Percentiles rank a stretch among this genome's conserved stretches.
phyloP scores from a whole-genome alignment of 1,140 invertebrate species.

The Parapsyche elsis region DNA sequence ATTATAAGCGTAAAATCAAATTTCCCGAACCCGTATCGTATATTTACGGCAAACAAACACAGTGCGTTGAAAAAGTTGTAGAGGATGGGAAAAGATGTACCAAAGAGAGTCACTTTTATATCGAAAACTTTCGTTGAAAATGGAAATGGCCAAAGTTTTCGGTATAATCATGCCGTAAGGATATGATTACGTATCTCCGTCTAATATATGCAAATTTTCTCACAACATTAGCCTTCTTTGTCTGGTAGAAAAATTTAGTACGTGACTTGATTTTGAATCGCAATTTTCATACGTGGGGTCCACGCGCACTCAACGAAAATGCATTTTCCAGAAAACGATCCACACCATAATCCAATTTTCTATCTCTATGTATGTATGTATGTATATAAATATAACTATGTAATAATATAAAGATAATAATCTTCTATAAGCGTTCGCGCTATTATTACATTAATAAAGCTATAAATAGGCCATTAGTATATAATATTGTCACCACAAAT shows the following conservation, averaged over 20 bases:
- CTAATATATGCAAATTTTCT: constrained; percentile 24
- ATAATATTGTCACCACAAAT: too few relatives aligned
- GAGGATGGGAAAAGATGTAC: background rate
- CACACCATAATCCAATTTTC: background rate
- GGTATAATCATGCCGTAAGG: background rate
- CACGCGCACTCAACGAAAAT: background rate
- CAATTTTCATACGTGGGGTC: background rate
- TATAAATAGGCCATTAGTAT: too few relatives aligned
- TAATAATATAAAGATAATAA: too few relatives aligned
- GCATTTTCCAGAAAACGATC: background rate
- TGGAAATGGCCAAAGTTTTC: background rate
- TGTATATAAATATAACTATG: too few relatives aligned
- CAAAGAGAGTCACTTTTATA: background rate
- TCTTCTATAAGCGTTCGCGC: too few relatives aligned
- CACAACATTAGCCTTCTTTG: background rate
- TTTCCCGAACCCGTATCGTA: too few relatives aligned
- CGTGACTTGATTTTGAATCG: background rate
- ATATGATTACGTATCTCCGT: too few relatives aligned
- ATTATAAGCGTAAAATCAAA: too few relatives aligned
- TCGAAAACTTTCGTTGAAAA: background rate
- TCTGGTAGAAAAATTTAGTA: constrained; percentile 18
- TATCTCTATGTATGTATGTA: too few relatives aligned
- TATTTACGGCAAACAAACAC: background rate
- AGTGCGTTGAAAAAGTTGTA: background rate
- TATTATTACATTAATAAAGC: too few relatives aligned